Evolutionary conservation across 2,113 vertebrate species (phyloP).

Genomic region (Tetrax tetrax): DNA sequence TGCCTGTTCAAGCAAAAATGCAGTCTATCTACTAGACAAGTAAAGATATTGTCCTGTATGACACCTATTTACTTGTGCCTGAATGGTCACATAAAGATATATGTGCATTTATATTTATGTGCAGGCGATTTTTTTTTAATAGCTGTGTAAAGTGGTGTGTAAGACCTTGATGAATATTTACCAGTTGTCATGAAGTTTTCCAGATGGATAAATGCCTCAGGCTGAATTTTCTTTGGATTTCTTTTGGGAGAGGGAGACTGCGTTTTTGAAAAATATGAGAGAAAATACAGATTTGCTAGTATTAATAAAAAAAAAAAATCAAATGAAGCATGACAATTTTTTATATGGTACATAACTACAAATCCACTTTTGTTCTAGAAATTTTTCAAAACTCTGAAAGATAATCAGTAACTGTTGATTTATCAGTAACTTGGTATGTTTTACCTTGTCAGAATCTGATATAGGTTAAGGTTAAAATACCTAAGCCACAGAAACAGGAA

Average conservation of each 20-base stretch:
- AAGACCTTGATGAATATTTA: neutral
- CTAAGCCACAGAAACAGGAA: neutral
- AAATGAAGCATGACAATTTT: neutral
- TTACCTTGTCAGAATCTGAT: neutral
- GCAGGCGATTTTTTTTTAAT: neutral
- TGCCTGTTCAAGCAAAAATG: neutral
- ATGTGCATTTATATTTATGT: neutral
- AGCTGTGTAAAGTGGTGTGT: neutral
- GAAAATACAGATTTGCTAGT: neutral
- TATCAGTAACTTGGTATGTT: neutral
- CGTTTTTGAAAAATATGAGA: neutral
- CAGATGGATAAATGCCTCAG: neutral
- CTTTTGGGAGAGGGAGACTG: neutral
- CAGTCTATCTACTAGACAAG: neutral
- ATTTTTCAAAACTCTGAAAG: neutral
- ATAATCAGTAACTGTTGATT: neutral
- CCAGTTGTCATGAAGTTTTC: neutral
- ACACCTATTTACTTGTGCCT: neutral
- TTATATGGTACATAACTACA: neutral
- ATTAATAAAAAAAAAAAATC: neutral
- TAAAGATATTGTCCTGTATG: neutral
- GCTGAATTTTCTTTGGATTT: neutral
- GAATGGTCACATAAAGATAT: neutral
- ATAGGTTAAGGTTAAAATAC: neutral
- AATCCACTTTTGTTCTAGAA: neutral